Evolutionary conservation across 2,113 vertebrate genomes (phyloP).

Genomic region (Trogon melanurus): DNA sequence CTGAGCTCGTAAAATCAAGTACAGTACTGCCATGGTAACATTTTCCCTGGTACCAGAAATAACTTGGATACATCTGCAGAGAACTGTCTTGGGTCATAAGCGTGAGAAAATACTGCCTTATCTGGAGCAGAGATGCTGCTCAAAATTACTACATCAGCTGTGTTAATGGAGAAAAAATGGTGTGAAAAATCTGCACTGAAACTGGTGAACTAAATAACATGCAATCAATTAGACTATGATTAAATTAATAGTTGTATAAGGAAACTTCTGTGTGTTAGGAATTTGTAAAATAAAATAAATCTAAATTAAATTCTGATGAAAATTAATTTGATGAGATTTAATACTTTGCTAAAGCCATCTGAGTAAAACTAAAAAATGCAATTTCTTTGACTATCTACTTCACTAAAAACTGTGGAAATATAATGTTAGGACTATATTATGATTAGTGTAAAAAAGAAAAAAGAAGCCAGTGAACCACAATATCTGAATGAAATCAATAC

Average conservation of each 20-base stretch:
- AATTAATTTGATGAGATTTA: neutral
- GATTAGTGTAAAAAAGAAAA: neutral
- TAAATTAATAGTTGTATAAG: neutral
- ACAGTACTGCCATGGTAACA: neutral
- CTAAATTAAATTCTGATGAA: neutral
- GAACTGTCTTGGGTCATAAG: neutral
- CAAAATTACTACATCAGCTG: neutral
- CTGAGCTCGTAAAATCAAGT: neutral
- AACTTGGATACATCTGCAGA: neutral
- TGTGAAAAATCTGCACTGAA: neutral
- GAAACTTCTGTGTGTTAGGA: neutral
- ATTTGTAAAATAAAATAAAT: neutral
- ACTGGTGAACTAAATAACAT: neutral
- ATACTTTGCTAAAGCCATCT: neutral
- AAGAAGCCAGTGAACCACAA: neutral
- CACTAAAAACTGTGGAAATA: neutral
- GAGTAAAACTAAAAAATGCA: neutral
- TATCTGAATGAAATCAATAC: neutral
- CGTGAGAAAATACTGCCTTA: neutral
- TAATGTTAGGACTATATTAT: neutral
- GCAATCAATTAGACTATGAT: neutral
- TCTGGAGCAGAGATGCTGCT: neutral
- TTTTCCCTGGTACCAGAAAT: neutral
- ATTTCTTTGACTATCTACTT: neutral
- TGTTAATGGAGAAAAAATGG: neutral